A percentile compares a stretch with the other conserved stretches of the same genome.
Conservation (phyloP, 2,113 vertebrate species). For the Daboia siamensis region DNA sequence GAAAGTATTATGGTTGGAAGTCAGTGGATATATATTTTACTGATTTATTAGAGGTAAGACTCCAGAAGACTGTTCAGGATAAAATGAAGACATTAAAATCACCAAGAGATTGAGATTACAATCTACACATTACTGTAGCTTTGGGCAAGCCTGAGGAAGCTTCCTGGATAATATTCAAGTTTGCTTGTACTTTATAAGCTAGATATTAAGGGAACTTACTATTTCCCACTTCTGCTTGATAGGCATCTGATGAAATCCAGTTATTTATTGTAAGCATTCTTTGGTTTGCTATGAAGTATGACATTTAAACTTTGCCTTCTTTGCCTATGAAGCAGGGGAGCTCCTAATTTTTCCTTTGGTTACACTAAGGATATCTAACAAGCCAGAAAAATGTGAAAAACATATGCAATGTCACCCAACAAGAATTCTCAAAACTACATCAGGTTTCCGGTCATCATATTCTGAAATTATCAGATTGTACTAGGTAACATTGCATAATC, state of each 20-base stretch:
- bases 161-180: neutral
- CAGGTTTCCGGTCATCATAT: neutral
- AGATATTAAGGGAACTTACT: neutral
- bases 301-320: neutral
- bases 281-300: neutral
- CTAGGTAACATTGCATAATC: neutral
- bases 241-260: neutral
- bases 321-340: neutral
- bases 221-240: neutral
- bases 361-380: neutral
- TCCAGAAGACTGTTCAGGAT: neutral
- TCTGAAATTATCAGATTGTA: neutral
- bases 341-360: neutral
- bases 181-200: neutral
- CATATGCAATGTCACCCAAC: neutral
- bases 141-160: neutral
- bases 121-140: neutral
- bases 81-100: neutral
- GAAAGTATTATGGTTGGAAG: neutral
- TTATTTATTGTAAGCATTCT: neutral
- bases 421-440: neutral
- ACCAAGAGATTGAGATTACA: neutral
- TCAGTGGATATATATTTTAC: neutral
- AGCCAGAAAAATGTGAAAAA: neutral
- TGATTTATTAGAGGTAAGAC: neutral